These are phyloP conservation scores for Meleagris gallopavo DNA, from an alignment of 2,113 vertebrate species.

Conservation along the genomic window DNA sequence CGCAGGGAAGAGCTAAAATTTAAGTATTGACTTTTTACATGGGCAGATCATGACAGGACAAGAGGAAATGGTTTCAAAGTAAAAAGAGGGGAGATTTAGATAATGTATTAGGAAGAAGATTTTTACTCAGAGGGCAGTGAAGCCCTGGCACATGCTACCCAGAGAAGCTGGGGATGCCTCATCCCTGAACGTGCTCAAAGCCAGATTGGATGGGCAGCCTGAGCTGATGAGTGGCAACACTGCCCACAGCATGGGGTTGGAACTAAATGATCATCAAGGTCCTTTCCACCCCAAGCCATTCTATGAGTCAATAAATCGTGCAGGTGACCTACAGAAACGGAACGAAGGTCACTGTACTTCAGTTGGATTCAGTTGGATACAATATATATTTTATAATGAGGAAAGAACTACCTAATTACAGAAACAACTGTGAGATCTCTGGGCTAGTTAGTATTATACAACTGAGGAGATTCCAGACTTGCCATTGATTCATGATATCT, in stretches of 20 bases:
- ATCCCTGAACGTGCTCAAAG: not conserved
- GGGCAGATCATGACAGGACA: not conserved
- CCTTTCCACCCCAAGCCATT: not conserved
- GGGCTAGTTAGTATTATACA: not conserved
- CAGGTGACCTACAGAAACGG: not conserved
- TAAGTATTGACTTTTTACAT: not conserved
- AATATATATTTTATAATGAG: not conserved
- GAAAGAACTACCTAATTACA: not conserved
- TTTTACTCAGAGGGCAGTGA: not conserved
- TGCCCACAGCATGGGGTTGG: not conserved
- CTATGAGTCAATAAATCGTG: not conserved
- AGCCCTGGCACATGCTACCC: not conserved
- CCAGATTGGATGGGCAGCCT: not conserved
- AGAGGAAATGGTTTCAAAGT: not conserved
- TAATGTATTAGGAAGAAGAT: not conserved
- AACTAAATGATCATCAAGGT: not conserved
- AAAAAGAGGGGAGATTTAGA: not conserved
- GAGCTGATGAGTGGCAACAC: not conserved
- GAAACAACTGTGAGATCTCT: not conserved
- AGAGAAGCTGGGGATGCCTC: not conserved
- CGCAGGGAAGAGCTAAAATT: not conserved
- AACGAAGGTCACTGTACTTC: not conserved
- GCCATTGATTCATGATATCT: not conserved
- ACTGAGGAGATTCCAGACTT: not conserved
- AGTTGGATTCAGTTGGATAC: not conserved